phyloP scores from a whole-genome alignment of 2,797 vertebrate genomes.

The Gallinago solitaria region DNA sequence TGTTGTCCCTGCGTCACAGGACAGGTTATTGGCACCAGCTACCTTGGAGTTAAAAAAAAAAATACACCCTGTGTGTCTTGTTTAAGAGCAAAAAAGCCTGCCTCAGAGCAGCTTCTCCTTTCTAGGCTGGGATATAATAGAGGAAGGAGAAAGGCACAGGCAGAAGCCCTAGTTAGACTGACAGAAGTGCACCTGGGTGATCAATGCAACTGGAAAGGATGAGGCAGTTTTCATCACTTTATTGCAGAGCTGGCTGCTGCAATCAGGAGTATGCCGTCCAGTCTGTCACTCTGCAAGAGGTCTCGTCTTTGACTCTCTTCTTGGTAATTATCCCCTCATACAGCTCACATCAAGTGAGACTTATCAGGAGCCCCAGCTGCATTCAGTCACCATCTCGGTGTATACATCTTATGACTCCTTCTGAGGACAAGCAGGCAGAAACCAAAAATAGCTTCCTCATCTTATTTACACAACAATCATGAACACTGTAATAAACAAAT shows the following conservation, averaged over 20 bases:
- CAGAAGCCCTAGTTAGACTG: not conserved
- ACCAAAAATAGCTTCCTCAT: conserved; percentile 35
- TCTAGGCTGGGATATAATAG: not conserved
- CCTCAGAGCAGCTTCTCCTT: not conserved
- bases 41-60: not conserved
- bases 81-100: not conserved
- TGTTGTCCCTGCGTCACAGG: not conserved
- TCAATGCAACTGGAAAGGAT: not conserved
- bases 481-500: conserved; percentile 59
- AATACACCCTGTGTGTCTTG: not conserved
- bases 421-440: conserved; percentile 27
- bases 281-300: not conserved
- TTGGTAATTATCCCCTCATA: not conserved
- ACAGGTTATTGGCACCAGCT: not conserved
- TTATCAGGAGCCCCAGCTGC: conserved; percentile 27
- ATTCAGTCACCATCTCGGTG: not conserved
- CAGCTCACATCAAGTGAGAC: not conserved
- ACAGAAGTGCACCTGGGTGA: not conserved
- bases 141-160: not conserved
- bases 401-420: not conserved
- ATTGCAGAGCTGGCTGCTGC: not conserved
- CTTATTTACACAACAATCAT: conserved; percentile 66
- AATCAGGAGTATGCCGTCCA: not conserved
- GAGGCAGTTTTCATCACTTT: not conserved
- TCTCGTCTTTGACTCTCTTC: conserved; percentile 19